Evolutionary conservation across 2,113 vertebrate genomes (phyloP).

Genomic region (Colistium nudipinnis): DNA sequence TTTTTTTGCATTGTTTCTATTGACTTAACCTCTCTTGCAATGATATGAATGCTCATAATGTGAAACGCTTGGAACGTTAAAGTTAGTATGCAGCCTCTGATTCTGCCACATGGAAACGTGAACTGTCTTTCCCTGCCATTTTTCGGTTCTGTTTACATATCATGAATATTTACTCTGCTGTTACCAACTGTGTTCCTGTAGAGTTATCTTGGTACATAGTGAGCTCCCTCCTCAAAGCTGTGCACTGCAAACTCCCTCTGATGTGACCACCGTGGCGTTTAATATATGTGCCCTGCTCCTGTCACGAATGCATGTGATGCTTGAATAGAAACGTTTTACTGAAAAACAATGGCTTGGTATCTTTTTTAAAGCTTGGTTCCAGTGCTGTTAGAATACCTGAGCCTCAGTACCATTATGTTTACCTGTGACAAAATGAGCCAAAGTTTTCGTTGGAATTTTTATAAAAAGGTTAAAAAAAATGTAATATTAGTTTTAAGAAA

Average conservation of each 20-base stretch:
- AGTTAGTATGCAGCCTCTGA: constrained; percentile 15
- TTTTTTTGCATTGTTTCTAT: too few species aligned
- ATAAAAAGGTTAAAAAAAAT: too few species aligned
- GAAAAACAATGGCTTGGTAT: too few species aligned
- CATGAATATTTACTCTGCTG: constrained; percentile 35
- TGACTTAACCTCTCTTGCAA: not conserved
- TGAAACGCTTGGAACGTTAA: constrained; percentile 33
- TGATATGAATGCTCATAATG: constrained; percentile 13
- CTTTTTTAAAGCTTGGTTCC: too few species aligned
- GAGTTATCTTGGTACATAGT: not conserved
- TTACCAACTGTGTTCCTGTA: constrained; percentile 22
- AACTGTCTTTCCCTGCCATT: constrained; percentile 39
- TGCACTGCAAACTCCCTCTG: constrained; percentile 5
- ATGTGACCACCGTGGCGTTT: too few species aligned
- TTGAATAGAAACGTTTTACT: too few species aligned
- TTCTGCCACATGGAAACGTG: constrained; percentile 32
- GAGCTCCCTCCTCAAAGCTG: constrained; percentile 7
- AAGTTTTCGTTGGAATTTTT: too few species aligned
- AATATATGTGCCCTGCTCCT: not conserved
- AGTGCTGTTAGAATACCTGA: too few species aligned
- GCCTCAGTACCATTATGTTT: too few species aligned
- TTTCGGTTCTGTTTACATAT: constrained; percentile 59
- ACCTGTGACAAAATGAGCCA: too few species aligned
- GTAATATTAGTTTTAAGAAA: not conserved
- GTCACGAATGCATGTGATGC: too few species aligned